These are phyloP conservation scores for Cisticola juncidis DNA, from an alignment of 2,113 vertebrate genomes.

Conservation along the genomic window DNA sequence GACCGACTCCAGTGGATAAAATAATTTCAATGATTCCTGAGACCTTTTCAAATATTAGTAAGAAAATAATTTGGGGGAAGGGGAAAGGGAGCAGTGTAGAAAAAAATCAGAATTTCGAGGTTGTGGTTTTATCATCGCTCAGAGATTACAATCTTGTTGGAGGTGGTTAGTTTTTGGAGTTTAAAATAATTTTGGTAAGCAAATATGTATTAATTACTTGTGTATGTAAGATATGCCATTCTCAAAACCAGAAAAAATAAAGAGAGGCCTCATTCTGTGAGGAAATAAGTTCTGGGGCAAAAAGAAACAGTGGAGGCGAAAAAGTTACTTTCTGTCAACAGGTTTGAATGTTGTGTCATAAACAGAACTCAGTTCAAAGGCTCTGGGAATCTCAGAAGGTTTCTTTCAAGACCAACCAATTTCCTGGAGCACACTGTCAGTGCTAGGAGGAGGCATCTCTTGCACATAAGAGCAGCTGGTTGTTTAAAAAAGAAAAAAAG, in stretches of 20 bases:
- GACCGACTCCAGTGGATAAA: neutral
- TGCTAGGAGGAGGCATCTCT: neutral
- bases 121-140: neutral
- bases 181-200: neutral
- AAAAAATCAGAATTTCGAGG: neutral
- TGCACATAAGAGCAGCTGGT: neutral
- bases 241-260: neutral
- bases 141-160: neutral
- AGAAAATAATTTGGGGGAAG: neutral
- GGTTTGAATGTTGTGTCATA: neutral
- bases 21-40: neutral
- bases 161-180: neutral
- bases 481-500: neutral
- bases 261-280: neutral
- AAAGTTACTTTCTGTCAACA: neutral
- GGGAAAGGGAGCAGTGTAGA: accelerated
- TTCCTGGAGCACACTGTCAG: neutral
- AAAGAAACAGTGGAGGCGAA: neutral
- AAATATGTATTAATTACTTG: neutral
- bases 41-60: neutral
- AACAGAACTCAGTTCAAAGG: slow-evolving; percentile 17
- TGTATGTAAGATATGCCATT: neutral
- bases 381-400: neutral
- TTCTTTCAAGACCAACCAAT: neutral
- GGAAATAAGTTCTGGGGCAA: neutral